Percentiles rank a stretch among this genome's conserved stretches.
Evolutionary conservation across 2,888 invertebrate genomes (phyloP).

Genomic region (Dioctria linearis): DNA sequence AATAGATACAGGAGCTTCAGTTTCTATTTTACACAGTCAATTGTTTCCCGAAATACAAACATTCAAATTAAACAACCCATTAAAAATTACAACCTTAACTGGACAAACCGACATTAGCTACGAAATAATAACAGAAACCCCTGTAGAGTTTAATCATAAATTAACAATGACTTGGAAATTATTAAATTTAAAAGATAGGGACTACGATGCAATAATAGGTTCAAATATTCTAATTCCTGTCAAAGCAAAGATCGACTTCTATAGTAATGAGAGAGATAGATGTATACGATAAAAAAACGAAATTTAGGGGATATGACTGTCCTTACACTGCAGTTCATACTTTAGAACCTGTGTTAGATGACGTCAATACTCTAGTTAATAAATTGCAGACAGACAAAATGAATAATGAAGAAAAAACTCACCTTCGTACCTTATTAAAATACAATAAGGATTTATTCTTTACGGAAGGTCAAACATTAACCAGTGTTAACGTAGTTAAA

Average conservation of each 20-base stretch:
- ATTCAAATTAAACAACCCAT: conserved; percentile 17
- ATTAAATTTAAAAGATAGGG: neutral
- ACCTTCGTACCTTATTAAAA: neutral
- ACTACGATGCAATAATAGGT: no score
- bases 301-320: no score
- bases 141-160: conserved; percentile 11
- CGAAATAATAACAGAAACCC: conserved; percentile 14
- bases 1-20: conserved; percentile 18
- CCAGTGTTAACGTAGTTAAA: conserved; percentile 49
- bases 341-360: no score
- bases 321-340: no score
- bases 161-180: conserved; percentile 9
- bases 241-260: no score
- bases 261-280: no score
- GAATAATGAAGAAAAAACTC: no score
- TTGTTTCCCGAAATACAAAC: neutral
- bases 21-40: neutral
- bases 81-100: conserved; percentile 3
- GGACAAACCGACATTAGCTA: neutral
- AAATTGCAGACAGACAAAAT: no score
- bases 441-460: conserved; percentile 54
- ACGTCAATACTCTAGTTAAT: no score
- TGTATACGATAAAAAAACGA: no score
- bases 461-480: conserved; percentile 51
- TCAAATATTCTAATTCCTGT: no score